phyloP scores from a whole-genome alignment of 2,113 vertebrate genomes.

The Ceratotherium simum region DNA sequence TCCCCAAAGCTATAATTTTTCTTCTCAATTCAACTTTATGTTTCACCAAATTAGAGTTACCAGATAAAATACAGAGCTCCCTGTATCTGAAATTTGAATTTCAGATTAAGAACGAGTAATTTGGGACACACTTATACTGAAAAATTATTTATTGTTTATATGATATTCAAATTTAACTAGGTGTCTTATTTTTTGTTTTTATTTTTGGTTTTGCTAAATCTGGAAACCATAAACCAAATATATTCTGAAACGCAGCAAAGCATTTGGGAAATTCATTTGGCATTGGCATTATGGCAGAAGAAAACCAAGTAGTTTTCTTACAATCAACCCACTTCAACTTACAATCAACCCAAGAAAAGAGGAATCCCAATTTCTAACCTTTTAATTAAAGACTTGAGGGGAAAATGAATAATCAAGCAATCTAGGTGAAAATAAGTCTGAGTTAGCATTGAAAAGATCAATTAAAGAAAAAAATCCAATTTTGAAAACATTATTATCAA shows the following conservation, averaged over 20 bases:
- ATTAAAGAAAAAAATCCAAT: conserved; percentile 37
- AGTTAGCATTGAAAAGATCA: conserved; percentile 50
- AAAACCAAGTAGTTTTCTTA: neutral
- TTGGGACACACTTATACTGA: neutral
- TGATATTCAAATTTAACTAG: neutral
- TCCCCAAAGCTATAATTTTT: neutral
- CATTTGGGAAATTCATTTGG: conserved; percentile 2
- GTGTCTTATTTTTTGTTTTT: neutral
- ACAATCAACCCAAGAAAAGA: conserved; percentile 3
- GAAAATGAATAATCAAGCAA: conserved; percentile 12
- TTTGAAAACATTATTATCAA: conserved; percentile 58
- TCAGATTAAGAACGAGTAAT: neutral
- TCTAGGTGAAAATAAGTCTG: neutral
- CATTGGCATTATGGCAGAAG: neutral
- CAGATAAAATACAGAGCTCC: neutral
- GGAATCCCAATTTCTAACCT: neutral
- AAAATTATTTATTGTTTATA: neutral
- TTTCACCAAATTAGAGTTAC: neutral
- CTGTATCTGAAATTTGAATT: neutral
- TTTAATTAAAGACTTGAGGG: conserved; percentile 12
- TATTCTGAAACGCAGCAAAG: neutral
- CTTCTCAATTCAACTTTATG: neutral
- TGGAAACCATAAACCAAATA: neutral
- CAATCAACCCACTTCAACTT: neutral
- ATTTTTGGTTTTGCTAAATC: neutral